A percentile compares a stretch with the other conserved stretches of the same genome.
Evolutionary conservation across 2,797 vertebrate genomes (phyloP).

Genomic region (Australoheros facetus): DNA sequence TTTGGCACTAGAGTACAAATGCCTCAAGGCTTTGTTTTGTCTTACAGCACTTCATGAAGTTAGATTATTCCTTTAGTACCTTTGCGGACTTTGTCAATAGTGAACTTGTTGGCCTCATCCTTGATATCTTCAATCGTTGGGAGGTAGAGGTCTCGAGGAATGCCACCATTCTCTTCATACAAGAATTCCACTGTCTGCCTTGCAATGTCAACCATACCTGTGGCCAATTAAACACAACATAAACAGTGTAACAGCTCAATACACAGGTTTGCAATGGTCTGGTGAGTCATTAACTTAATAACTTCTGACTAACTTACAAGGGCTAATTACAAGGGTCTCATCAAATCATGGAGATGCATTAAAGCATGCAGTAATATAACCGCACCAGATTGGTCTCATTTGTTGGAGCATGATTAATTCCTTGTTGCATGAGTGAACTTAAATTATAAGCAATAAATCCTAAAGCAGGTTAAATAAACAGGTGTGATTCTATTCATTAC

Average conservation of each 20-base stretch:
- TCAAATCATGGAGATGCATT: background rate
- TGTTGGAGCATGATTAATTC: background rate
- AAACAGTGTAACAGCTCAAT: background rate
- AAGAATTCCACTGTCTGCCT: constrained; percentile 97
- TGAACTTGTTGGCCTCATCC: constrained; percentile 99
- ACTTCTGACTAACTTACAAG: background rate
- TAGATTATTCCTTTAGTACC: constrained; percentile 75
- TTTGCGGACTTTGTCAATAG: constrained; percentile 99
- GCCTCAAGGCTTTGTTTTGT: background rate
- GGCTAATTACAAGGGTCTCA: background rate
- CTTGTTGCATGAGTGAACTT: background rate
- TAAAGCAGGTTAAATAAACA: background rate
- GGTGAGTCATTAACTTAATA: constrained; percentile 7
- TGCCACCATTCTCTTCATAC: constrained; percentile 98
- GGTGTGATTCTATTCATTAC: background rate
- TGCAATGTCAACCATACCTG: constrained; percentile 99
- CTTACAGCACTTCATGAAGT: background rate
- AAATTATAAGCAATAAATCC: background rate
- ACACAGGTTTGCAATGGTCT: background rate
- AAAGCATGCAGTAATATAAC: background rate
- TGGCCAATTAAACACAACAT: constrained; percentile 18
- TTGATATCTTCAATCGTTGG: constrained; percentile 99
- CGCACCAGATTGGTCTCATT: background rate
- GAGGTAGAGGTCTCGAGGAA: constrained; percentile 97
- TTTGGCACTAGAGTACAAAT: background rate